A percentile compares a stretch with the other conserved stretches of the same genome.
phyloP scores from a whole-genome alignment of 2,888 invertebrate species.

The Dysmachus trigonus region DNA sequence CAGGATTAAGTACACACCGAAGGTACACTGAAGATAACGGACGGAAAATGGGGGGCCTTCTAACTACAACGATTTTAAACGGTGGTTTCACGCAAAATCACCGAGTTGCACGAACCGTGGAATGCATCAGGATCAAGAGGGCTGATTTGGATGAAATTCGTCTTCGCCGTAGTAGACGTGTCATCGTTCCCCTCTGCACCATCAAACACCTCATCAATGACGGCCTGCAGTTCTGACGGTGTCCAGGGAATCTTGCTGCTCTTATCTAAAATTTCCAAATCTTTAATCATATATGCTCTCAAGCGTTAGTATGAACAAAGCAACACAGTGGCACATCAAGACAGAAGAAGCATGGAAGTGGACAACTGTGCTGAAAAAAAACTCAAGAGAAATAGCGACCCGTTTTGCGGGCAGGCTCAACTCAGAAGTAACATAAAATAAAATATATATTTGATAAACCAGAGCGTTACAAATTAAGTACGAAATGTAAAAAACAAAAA shows the following conservation, averaged over 20 bases:
- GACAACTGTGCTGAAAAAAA: neutral
- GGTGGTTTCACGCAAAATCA: conserved; percentile 25
- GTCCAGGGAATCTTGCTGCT: conserved; percentile 49
- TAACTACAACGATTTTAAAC: neutral
- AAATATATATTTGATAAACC: conserved; percentile 17
- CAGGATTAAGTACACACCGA: neutral
- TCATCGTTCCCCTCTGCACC: conserved; percentile 52
- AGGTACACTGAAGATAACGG: conserved; percentile 9
- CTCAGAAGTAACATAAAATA: neutral
- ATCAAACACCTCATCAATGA: conserved; percentile 56
- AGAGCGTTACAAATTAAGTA: conserved; percentile 25
- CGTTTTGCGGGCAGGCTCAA: neutral
- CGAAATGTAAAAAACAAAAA: neutral
- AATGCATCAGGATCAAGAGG: conserved; percentile 45
- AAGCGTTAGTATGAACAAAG: neutral
- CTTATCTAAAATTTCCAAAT: conserved; percentile 44
- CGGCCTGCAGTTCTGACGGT: conserved; percentile 54
- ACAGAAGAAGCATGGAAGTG: neutral
- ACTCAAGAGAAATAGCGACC: neutral
- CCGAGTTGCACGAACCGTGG: neutral
- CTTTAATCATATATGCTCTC: neutral
- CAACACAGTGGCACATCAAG: neutral
- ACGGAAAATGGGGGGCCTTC: conserved; percentile 1
- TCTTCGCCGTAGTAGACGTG: conserved; percentile 47
- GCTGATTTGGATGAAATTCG: conserved; percentile 54